Evolutionary conservation across 1,140 invertebrate species (phyloP).

Genomic region (Megathymus violae): DNA sequence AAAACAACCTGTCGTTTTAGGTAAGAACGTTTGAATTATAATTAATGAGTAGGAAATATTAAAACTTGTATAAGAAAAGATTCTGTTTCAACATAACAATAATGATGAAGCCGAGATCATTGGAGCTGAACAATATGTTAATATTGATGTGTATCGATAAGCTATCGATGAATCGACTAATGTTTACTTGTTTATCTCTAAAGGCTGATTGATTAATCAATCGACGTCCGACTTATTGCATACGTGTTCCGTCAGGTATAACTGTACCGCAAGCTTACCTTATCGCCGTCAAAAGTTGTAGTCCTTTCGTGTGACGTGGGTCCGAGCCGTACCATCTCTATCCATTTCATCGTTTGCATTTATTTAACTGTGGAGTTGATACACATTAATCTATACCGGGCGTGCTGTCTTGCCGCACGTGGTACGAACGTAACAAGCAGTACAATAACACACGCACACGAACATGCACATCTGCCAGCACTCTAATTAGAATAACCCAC

Average conservation of each 20-base stretch:
- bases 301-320: constrained; percentile 63
- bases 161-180: background rate
- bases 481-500: constrained; percentile 69
- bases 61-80: too few relatives aligned
- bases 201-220: constrained; percentile 4
- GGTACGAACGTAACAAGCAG: constrained; percentile 39
- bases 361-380: constrained; percentile 42
- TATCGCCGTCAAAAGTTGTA: constrained; percentile 66
- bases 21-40: too few relatives aligned
- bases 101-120: background rate
- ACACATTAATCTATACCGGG: constrained; percentile 47
- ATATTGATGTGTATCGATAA: background rate
- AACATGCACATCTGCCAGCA: constrained; percentile 58
- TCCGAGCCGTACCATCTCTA: constrained; percentile 75
- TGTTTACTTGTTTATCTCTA: constrained; percentile 1
- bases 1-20: too few relatives aligned
- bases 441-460: constrained; percentile 47
- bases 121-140: background rate
- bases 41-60: too few relatives aligned
- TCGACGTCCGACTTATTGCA: background rate
- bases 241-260: constrained; percentile 30
- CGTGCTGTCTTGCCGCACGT: constrained; percentile 28
- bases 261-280: constrained; percentile 63
- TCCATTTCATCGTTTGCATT: constrained; percentile 79
- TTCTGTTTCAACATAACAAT: too few relatives aligned